phyloP scores from a whole-genome alignment of 1,140 invertebrate species.

The Drosophila sp. region DNA sequence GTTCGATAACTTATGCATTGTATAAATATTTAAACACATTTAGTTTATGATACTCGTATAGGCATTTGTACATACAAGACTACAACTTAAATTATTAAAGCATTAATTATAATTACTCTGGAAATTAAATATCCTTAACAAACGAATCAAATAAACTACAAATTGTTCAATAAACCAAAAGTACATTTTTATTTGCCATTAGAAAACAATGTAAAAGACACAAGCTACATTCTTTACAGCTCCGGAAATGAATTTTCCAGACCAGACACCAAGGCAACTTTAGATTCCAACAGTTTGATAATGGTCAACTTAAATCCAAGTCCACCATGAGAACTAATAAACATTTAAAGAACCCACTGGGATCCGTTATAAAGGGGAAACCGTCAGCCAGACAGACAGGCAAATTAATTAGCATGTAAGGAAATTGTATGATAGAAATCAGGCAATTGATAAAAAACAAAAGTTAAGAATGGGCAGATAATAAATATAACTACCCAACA shows the following conservation, averaged over 20 bases:
- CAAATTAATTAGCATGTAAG: conserved; percentile 77
- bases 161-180: conserved; percentile 52
- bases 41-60: conserved; percentile 21
- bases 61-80: conserved; percentile 43
- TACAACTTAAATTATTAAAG: conserved; percentile 65
- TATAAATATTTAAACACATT: conserved; percentile 36
- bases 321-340: conserved; percentile 24
- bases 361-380: conserved; percentile 9
- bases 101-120: conserved; percentile 35
- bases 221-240: conserved; percentile 41
- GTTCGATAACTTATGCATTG: conserved; percentile 45
- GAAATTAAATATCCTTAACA: conserved; percentile 39
- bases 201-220: conserved; percentile 12
- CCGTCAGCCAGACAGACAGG: conserved; percentile 31
- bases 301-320: conserved; percentile 30
- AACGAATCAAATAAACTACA: conserved; percentile 53
- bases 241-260: conserved; percentile 15
- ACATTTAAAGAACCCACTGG: conserved; percentile 16
- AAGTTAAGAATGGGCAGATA: conserved; percentile 19
- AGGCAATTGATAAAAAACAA: conserved; percentile 50
- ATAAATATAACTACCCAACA: conserved; percentile 55
- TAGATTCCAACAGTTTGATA: not conserved
- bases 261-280: conserved; percentile 6
- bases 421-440: conserved; percentile 74
- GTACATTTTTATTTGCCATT: conserved; percentile 36